Evolutionary conservation across 92 coral and sea anemone species (phyloP), one percentile per base, ranked within the genome.

Genomic region (Chrysogorgia sp.): DNA sequence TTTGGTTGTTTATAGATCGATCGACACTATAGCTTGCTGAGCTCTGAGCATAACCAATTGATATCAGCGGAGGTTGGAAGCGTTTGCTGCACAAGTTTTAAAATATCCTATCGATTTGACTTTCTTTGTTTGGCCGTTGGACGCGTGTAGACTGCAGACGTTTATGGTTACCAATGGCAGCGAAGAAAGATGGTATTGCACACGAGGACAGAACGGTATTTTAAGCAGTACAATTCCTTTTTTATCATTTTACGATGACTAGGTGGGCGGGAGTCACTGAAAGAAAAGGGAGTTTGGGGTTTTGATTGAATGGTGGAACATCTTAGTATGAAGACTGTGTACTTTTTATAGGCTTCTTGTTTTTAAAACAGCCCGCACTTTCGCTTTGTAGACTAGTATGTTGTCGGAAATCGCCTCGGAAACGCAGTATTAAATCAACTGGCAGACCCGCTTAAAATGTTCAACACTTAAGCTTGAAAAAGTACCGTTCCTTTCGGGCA

Each of bases 181-280:
- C 79, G 23, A 52, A 17, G 65, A 56, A 72, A 55, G 19, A 55
- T 17, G 79, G 55, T 59, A 72, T 72, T 53, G 79, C 79, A 9
- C 79, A 72, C 58, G 79, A 72, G 59, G 65, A 72, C 22, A 55
- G 65, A 72, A 57, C 63, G 63, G 63, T 57, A 57, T 57, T 57
- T 57, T 23, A 57, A 23, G 32, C 63, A 14, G 17, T 57, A 57
- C 3, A 23, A 52, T 23, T 17, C 3, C 4, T 52, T 52, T 52
- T 52, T 17, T 17, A 20, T 23, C 20, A 5, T 23, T 52, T 52
- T 52, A 23, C 22, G 59, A 5, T 52, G 3, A 52, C 26, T 52
- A 3, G 10, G 63, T 57, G 63, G 32, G 63, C 2, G 30, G 63
- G 63, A 23, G 29, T 13, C 9, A 14, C 6, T 23, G 9, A 23